Evolutionary conservation across 1,140 invertebrate genomes (phyloP), one percentile per base, ranked within the genome.

Genomic region (Zaprionus tsacasi): DNA sequence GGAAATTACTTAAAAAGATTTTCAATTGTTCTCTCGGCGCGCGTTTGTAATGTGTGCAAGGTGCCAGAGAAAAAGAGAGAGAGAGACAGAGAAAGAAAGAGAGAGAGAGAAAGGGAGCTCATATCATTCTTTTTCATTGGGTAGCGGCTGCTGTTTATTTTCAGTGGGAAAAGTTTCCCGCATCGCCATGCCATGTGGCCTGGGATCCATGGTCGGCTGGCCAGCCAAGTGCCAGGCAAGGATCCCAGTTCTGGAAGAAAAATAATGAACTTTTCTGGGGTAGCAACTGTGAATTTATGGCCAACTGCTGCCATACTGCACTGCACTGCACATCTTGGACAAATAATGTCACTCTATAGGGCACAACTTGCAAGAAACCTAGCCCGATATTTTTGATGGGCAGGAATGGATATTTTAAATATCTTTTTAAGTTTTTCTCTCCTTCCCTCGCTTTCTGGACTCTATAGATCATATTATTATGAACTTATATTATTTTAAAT

Each of bases 1-100:
- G 81, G 78, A 91, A 91, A 91, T 91, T 91, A 91, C 87, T 91
- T 91, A 91, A 91, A 91, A 91, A 91, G 82, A 91, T 91, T 91
- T 82, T 91, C 82, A 91, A 91, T 87, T 91, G 87, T 79, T 86
- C 76, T 70, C 58, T 63, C 35, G 27, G 1, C 25, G 65, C 8
- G 25, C 38, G 35, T 64, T 38, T 17, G 27, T 65, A 52, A 40
- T 58, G 35, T 36, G 67, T 61, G 48, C 6, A 33, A 54, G 54
- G 27, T 69, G 58, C 25, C 15, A 6, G 7, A 7, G n/a, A 8
- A 45, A 1, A 7, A 8, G 40, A 15, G 40, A 15, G 2, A 13
- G 2, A 45, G n/a, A 45, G n/a, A 13, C 0, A 45, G n/a, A 45
- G n/a, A 15, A 6, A 15, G 25, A 12, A 38, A 60, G 15, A 3